Conservation (phyloP, 2,888 invertebrate species). For the Auanema freiburgensis region DNA sequence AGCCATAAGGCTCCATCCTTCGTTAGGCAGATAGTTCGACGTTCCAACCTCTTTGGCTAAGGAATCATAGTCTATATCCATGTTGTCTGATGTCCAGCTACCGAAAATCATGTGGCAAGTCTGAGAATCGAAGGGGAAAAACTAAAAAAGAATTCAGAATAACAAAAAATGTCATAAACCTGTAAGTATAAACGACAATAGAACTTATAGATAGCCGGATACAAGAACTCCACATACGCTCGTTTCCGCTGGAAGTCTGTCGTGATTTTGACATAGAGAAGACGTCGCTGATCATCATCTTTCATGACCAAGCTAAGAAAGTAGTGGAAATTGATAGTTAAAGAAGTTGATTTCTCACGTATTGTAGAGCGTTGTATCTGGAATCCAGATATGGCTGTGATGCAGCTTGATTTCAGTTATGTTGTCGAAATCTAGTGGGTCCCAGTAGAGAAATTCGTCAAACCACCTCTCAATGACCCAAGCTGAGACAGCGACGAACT, state of each 20-base stretch:
- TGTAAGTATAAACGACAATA: conserved; percentile 28
- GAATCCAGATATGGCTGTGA: conserved; percentile 22
- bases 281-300: conserved; percentile 29
- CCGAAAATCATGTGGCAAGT: conserved; percentile 28
- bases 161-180: conserved; percentile 5
- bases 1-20: conserved; percentile 29
- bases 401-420: conserved; percentile 26
- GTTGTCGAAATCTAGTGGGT: conserved; percentile 25
- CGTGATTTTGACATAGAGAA: conserved; percentile 25
- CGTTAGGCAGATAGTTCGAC: conserved; percentile 26
- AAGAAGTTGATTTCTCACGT: too few relatives aligned
- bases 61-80: conserved; percentile 30
- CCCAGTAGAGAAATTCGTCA: conserved; percentile 34
- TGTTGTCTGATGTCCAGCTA: conserved; percentile 26
- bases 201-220: conserved; percentile 33
- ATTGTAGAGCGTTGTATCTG: conserved; percentile 33
- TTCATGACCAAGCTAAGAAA: conserved; percentile 26
- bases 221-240: conserved; percentile 22
- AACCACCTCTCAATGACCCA: conserved; percentile 34
- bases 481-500: conserved; percentile 24
- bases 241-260: conserved; percentile 17
- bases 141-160: conserved; percentile 10
- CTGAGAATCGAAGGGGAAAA: conserved; percentile 31
- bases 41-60: conserved; percentile 18
- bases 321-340: too few relatives aligned